These are phyloP conservation scores for Brachyptera putata DNA, from an alignment of 2,888 invertebrate species.

Conservation along the genomic window DNA sequence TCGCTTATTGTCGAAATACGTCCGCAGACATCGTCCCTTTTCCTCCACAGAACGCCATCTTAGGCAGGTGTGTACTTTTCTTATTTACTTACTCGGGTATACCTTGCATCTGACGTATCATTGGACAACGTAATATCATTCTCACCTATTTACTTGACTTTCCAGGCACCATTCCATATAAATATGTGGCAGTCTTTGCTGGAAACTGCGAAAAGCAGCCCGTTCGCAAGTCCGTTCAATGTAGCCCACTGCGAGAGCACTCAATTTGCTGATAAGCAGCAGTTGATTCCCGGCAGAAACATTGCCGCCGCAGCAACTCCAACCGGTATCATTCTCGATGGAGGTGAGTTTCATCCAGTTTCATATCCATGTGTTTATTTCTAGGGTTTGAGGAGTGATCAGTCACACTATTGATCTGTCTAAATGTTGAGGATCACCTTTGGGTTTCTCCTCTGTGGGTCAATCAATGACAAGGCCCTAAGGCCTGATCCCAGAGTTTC, in stretches of 20 bases:
- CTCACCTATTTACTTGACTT: too few relatives aligned
- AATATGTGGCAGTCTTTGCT: conserved; percentile 47
- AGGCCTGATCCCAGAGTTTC: too few relatives aligned
- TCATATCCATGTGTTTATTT: conserved; percentile 34
- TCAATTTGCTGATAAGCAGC: conserved; percentile 29
- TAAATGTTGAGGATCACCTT: neutral
- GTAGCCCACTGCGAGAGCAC: conserved; percentile 43
- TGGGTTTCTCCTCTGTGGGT: too few relatives aligned
- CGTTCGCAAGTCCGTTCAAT: conserved; percentile 44
- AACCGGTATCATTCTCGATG: conserved; percentile 34
- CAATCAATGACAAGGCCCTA: too few relatives aligned
- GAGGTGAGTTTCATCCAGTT: conserved; percentile 42
- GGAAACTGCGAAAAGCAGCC: conserved; percentile 46
- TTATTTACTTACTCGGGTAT: too few relatives aligned
- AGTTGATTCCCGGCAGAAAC: conserved; percentile 42
- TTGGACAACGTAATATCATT: too few relatives aligned
- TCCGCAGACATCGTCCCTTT: conserved; percentile 28
- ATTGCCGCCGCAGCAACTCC: conserved; percentile 44
- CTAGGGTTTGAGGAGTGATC: neutral
- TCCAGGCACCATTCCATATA: conserved; percentile 23
- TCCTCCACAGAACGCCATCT: conserved; percentile 23
- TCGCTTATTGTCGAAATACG: too few relatives aligned
- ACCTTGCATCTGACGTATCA: too few relatives aligned
- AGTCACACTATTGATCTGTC: neutral
- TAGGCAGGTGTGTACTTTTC: conserved; percentile 17